Evolutionary conservation across 2,113 vertebrate species (phyloP).

Genomic region (Proterorhinus semilunaris): DNA sequence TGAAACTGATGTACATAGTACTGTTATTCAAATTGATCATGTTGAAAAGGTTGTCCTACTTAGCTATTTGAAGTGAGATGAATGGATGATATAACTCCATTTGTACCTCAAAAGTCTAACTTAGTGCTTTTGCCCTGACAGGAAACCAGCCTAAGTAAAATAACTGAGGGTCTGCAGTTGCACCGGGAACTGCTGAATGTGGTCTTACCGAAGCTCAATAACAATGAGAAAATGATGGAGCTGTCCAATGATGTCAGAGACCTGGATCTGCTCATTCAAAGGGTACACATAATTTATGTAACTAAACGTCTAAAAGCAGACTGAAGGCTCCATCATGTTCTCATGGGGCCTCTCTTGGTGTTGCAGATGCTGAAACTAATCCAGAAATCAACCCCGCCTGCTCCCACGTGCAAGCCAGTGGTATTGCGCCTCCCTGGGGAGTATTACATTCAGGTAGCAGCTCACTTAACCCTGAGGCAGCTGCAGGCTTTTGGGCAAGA

Average conservation of each 20-base stretch:
- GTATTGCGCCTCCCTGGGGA: slow-evolving; percentile 23
- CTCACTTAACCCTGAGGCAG: slow-evolving; percentile 68
- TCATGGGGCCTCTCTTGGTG: not conserved
- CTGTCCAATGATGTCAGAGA: slow-evolving; percentile 64
- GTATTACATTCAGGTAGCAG: slow-evolving; percentile 66
- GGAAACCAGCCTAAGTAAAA: slow-evolving; percentile 50
- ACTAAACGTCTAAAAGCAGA: not conserved
- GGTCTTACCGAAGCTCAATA: slow-evolving; percentile 16
- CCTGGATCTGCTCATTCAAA: slow-evolving; percentile 47
- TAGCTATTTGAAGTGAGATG: too few relatives aligned
- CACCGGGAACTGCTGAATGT: slow-evolving; percentile 53
- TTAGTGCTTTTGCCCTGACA: slow-evolving; percentile 2
- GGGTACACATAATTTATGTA: slow-evolving; percentile 37
- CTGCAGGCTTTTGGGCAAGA: slow-evolving; percentile 62
- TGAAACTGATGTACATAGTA: too few relatives aligned
- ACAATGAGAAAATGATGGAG: slow-evolving; percentile 13
- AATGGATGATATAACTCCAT: too few relatives aligned
- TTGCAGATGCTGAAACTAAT: slow-evolving; percentile 59
- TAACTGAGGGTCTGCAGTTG: slow-evolving; percentile 66
- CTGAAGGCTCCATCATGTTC: not conserved
- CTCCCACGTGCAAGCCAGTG: not conserved
- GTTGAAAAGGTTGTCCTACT: too few relatives aligned
- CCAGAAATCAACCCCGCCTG: not conserved
- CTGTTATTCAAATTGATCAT: too few relatives aligned
- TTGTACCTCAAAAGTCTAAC: too few relatives aligned